Evolutionary conservation across 2,888 invertebrate species (phyloP), one percentile per base, ranked within the genome.

Genomic region (Teinopalpus imperialis): DNA sequence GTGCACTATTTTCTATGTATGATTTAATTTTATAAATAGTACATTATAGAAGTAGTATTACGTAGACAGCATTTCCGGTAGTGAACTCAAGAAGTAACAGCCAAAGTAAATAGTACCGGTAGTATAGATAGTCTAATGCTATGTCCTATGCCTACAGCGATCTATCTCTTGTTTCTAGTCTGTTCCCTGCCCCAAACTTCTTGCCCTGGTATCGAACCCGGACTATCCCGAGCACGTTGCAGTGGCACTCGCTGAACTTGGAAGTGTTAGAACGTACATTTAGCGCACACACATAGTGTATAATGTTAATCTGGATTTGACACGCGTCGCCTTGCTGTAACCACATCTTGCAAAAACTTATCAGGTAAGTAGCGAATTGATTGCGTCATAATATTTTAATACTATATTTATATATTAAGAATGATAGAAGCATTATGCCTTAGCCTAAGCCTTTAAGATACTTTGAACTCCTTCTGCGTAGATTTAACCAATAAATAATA

Each of bases 301-400:
- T 65, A 60, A 72, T 73, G 72, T 63, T 59, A 51, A 51, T 51
- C 57, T 64, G 73, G 70, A 72, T 69, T 68, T 75, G 72, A 73
- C 66, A 60, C 55, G 45, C 51, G 42, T 42, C 42, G 42, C 49
- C 45, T 57, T 49, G 56, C 60, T 54, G 45, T 54, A n/a, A 49
- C 46, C 48, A 44, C 23, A 56, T 57, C 57, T 58, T 56, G 51
- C 52, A 43, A 43, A 51, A 55, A 47, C 23, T 52, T 53, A 51
- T 46, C 61, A 66, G 65, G 69, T 70, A 48, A 64, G 67, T 59
- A 35, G 1, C n/a, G 10, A 18, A 37, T 9, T 23, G 8, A 2
- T 16, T 3, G 16, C 16, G 16, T 16, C 4, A 16, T n/a, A n/a
- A n/a, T n/a, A n/a, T n/a, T n/a, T n/a, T n/a, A n/a, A n/a, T n/a